Base-by-base conservation (phyloP, 2,888 invertebrate genomes). In the Lagria hirta region DNA sequence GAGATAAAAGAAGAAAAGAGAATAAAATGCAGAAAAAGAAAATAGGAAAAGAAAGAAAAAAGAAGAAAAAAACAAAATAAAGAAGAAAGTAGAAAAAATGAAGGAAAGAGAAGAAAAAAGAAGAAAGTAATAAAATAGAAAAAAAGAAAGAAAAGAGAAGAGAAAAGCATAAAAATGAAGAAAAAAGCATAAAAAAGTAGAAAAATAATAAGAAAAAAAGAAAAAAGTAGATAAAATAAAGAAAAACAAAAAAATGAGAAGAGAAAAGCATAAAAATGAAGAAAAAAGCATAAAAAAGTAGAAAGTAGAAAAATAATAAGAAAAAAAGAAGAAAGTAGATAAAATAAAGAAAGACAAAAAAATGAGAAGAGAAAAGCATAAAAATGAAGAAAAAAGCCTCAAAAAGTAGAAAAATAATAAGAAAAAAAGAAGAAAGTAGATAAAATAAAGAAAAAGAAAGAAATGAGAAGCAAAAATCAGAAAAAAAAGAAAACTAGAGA, bases 381-480 rank as follows among this genome's bases (percentile, higher is more conserved):
- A 14, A 44, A 48, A 24, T 8, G 26, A 2, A 21, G 43, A 1
- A 38, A 49, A 20, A 51, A 45, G 32, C 4, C 3, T 7, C 14
- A 11, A 16, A 30, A 11, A 11, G 10, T 4, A 14, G 27, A n/a
- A 34, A 34, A 16, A 8, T 10, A 4, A 4, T 6, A 24, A 4
- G 26, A 6, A 28, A 28, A n/a, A n/a, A n/a, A n/a, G n/a, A n/a
- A n/a, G n/a, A n/a, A n/a, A n/a, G n/a, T n/a, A n/a, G n/a, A n/a
- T n/a, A n/a, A n/a, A n/a, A n/a, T n/a, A n/a, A n/a, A n/a, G n/a
- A n/a, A n/a, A n/a, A n/a, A n/a, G n/a, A n/a, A n/a, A n/a, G n/a
- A n/a, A n/a, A n/a, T n/a, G n/a, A n/a, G n/a, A n/a, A n/a, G n/a
- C n/a, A n/a, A n/a, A n/a, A n/a, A n/a, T n/a, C n/a, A n/a, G n/a